These are phyloP conservation scores for Megalonaias nervosa DNA, from an alignment of 1,140 invertebrate species.

Conservation along the genomic window DNA sequence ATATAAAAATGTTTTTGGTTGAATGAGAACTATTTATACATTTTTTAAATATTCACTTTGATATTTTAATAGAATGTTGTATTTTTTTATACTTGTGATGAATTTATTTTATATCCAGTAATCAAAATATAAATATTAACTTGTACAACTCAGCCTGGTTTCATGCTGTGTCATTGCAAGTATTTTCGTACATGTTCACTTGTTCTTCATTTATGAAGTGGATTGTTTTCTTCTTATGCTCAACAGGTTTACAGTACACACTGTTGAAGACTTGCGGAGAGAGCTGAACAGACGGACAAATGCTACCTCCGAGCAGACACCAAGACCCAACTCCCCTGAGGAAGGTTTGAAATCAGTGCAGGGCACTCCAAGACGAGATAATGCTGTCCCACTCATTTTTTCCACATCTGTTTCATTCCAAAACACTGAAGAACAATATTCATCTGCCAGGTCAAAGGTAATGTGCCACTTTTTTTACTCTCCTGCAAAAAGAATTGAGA, in stretches of 20 bases:
- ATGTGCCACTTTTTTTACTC: background rate
- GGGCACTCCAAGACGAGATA: constrained; percentile 12
- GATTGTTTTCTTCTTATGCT: constrained; percentile 1
- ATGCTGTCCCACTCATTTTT: constrained; percentile 41
- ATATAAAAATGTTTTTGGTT: too few species aligned
- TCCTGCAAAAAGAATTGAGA: background rate
- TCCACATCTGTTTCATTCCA: constrained; percentile 24
- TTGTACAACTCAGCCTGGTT: too few species aligned
- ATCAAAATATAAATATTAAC: too few species aligned
- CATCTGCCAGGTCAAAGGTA: constrained; percentile 37
- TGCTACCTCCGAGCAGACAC: constrained; percentile 33
- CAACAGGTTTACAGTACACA: constrained; percentile 54
- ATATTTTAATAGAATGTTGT: too few species aligned
- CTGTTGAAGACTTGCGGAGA: constrained; percentile 49
- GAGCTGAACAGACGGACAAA: constrained; percentile 47
- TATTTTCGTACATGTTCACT: too few species aligned
- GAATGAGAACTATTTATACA: too few species aligned
- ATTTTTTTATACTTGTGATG: too few species aligned
- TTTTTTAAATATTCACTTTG: too few species aligned
- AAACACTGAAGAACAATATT: constrained; percentile 11
- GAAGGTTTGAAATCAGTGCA: constrained; percentile 9
- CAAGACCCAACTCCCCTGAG: constrained; percentile 50
- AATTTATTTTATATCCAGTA: too few species aligned
- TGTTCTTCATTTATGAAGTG: too few species aligned
- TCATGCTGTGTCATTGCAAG: too few species aligned